Percentiles rank a stretch among this genome's conserved stretches.
phyloP scores from a whole-genome alignment of 1,140 invertebrate genomes.

The Cylas formicarius region DNA sequence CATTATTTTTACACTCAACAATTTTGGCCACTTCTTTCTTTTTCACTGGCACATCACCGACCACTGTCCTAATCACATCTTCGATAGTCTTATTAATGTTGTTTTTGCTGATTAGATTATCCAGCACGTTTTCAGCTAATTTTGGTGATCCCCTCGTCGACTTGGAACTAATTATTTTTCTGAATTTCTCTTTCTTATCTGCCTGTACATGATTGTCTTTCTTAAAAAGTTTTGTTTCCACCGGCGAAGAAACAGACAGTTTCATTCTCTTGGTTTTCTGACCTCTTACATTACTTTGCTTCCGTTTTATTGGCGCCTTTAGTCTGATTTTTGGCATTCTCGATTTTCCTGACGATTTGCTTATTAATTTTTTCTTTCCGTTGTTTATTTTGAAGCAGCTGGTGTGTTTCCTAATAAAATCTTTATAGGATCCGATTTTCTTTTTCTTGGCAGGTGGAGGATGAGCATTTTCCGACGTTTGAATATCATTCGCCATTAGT shows the following conservation, averaged over 20 bases:
- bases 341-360: slow-evolving; percentile 21
- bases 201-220: slow-evolving; percentile 29
- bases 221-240: slow-evolving; percentile 15
- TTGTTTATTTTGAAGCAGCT: slow-evolving; percentile 41
- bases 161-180: slow-evolving; percentile 28
- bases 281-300: slow-evolving; percentile 28
- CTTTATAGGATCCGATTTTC: slow-evolving; percentile 41
- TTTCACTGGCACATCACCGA: not conserved
- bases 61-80: slow-evolving; percentile 34
- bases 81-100: slow-evolving; percentile 47
- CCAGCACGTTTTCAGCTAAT: slow-evolving; percentile 44
- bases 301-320: slow-evolving; percentile 30
- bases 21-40: slow-evolving; percentile 4
- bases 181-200: slow-evolving; percentile 33
- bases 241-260: too few species aligned
- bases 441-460: slow-evolving; percentile 27
- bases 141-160: slow-evolving; percentile 41
- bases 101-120: slow-evolving; percentile 49
- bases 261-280: slow-evolving; percentile 20
- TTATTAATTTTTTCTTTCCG: slow-evolving; percentile 41
- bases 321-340: slow-evolving; percentile 18
- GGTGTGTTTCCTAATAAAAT: slow-evolving; percentile 41
- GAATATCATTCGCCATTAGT: slow-evolving; percentile 28
- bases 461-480: slow-evolving; percentile 13
- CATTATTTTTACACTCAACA: slow-evolving; percentile 21